Base-by-base conservation (phyloP, 2,888 invertebrate genomes). In the Punctoribates punctum region DNA sequence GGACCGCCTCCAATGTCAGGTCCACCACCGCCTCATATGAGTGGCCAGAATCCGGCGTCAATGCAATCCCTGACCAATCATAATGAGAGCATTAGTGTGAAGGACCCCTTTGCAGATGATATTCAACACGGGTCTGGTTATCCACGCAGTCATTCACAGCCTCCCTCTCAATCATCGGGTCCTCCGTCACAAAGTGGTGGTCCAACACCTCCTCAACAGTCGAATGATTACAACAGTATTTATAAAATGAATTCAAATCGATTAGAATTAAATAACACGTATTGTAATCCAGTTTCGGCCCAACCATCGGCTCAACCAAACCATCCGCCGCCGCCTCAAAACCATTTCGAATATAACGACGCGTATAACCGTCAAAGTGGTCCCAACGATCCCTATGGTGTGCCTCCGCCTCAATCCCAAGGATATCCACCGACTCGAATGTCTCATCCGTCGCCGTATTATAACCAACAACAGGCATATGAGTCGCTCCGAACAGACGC, bases 41-140 rank as follows among this genome's bases (percentile, higher is more conserved):
- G 38, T 25, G 72, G 72, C 6, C 72, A 5, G 29, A 57, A 73
- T 25, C 73, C 51, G 25, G 27, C 51, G 1, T 60, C 73, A 54
- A 54, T 73, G 23, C 73, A 54, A 57, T n/a, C 54, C 25, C 25
- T 60, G 23, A 34, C 60, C 34, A 57, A 73, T 73, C 73, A 73
- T 60, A 67, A 75, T 17, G 76, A 76, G 27, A 76, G 76, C 34
- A 62, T 76, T 51, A 78, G 79, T 51, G 77, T 77, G 5, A 80
- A 78, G 75, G 80, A 80, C 73, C 80, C 80, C 20, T 80, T 78
- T 65, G 78, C 77, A 46, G 80, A 80, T 60, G 80, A 80, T 25
- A 77, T 79, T 38, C 79, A 76, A 23, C 60, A 65, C 29, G 60
- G 15, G 29, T 29, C 60, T 27, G 60, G 60, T 23, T 60, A 60